A percentile compares a stretch with the other conserved stretches of the same genome.
Evolutionary conservation across 35 echinoderm and acorn worm genomes (phyloP).

Genomic region (Eucidaris tribuloides): DNA sequence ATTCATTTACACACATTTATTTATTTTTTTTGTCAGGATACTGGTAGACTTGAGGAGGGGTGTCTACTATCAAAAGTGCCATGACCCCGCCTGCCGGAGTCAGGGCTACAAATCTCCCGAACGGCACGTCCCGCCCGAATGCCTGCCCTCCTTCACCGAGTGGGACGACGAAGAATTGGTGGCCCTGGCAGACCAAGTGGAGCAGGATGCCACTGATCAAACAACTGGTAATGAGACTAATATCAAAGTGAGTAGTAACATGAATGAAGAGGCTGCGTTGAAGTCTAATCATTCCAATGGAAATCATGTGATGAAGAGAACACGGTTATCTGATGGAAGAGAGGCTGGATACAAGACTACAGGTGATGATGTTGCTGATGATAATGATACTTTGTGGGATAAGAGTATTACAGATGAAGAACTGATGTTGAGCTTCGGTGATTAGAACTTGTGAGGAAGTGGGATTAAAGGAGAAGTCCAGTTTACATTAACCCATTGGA

Average conservation of each 20-base stretch:
- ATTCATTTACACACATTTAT: too few relatives aligned
- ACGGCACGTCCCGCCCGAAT: constrained; percentile 31
- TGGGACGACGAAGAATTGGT: constrained; percentile 87
- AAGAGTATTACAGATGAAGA: constrained; percentile 16
- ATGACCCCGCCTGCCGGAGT: constrained; percentile 44
- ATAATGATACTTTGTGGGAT: neutral
- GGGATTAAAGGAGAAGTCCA: too few relatives aligned
- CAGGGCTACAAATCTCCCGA: constrained; percentile 69
- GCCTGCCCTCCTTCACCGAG: constrained; percentile 61
- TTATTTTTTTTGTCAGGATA: constrained; percentile 50
- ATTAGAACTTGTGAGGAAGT: too few relatives aligned
- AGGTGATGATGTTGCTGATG: neutral
- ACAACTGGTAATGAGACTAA: neutral
- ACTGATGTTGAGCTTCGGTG: neutral
- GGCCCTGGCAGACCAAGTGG: constrained; percentile 26
- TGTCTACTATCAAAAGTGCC: constrained; percentile 90
- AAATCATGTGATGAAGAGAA: neutral
- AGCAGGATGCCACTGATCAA: neutral
- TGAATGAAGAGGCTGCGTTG: too few relatives aligned
- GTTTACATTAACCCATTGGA: too few relatives aligned
- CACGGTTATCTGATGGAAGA: neutral
- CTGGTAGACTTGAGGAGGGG: constrained; percentile 67
- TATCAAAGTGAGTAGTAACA: too few relatives aligned
- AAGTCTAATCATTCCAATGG: too few relatives aligned
- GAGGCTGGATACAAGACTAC: neutral